A percentile compares a stretch with the other conserved stretches of the same genome.
Conservation (phyloP, 2,113 vertebrate genomes). For the Lethenteron reissneri region DNA sequence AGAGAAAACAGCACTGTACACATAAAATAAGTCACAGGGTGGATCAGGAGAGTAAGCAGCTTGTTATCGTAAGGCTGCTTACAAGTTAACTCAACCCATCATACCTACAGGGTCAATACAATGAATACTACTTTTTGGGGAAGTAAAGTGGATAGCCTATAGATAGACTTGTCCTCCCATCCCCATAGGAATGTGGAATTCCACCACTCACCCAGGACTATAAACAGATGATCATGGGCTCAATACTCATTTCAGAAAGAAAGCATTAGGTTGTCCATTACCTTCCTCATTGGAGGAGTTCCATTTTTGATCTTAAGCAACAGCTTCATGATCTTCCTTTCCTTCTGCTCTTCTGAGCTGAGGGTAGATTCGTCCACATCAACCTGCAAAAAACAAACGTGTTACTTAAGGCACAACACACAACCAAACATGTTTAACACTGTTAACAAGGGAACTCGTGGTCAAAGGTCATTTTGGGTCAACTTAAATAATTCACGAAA, state of each 20-base stretch:
- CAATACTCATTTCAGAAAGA: neutral
- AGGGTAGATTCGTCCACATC: constrained; percentile 95
- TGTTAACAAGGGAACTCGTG: no score
- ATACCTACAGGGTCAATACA: no score
- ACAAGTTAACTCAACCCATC: neutral
- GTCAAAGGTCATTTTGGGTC: no score
- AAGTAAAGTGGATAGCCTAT: neutral
- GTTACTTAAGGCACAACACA: neutral
- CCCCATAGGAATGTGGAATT: no score
- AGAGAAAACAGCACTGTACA: neutral
- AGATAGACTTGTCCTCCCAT: neutral
- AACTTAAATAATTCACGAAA: no score
- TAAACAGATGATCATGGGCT: neutral
- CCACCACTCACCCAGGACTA: neutral
- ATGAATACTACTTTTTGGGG: no score
- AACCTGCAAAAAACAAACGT: constrained; percentile 28
- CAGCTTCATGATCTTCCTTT: constrained; percentile 97
- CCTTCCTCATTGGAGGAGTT: constrained; percentile 96
- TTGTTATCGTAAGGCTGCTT: neutral
- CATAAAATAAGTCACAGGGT: neutral
- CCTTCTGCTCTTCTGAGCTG: constrained; percentile 91
- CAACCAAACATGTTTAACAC: no score
- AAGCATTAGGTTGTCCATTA: constrained; percentile 10
- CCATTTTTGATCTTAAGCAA: constrained; percentile 96
- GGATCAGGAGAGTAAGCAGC: neutral